Conservation (phyloP, 2,888 invertebrate species). For the Drosophila peninsularis region DNA sequence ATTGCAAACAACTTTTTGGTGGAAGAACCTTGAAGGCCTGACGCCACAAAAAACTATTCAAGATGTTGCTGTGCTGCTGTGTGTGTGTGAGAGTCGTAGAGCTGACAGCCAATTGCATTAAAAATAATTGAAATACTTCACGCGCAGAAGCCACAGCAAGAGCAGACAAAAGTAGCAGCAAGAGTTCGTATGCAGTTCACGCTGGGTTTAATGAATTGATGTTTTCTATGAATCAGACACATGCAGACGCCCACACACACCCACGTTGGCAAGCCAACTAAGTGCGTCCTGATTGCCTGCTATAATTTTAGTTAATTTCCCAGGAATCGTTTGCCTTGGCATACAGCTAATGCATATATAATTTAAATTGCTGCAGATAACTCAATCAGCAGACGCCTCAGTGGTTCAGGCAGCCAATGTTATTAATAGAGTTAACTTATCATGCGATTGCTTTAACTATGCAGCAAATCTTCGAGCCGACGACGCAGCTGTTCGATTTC, state of each 20-base stretch:
- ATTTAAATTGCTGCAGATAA: slow-evolving; percentile 17
- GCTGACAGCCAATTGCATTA: slow-evolving; percentile 52
- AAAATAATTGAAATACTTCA: slow-evolving; percentile 64
- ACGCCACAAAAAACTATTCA: slow-evolving; percentile 20
- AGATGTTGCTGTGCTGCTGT: not conserved
- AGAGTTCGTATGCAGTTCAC: not conserved
- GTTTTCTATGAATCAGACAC: slow-evolving; percentile 25
- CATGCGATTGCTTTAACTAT: slow-evolving; percentile 40
- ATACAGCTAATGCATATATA: not conserved
- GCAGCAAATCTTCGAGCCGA: slow-evolving; percentile 21
- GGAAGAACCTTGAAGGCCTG: slow-evolving; percentile 59
- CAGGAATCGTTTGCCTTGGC: slow-evolving; percentile 5
- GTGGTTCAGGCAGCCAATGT: slow-evolving; percentile 15
- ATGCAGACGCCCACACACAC: not conserved
- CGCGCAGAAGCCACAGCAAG: slow-evolving; percentile 58
- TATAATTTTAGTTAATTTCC: slow-evolving; percentile 54
- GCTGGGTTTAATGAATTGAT: slow-evolving; percentile 26
- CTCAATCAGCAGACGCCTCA: slow-evolving; percentile 11
- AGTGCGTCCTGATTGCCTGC: slow-evolving; percentile 55
- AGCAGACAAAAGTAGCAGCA: slow-evolving; percentile 20
- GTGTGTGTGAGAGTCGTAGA: not conserved
- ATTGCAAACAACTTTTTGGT: slow-evolving; percentile 39
- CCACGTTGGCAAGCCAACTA: slow-evolving; percentile 31
- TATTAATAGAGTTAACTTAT: slow-evolving; percentile 54
- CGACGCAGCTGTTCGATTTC: slow-evolving; percentile 25